Evolutionary conservation across 2,888 invertebrate genomes (phyloP).

Genomic region (Digitonthophagus gazella): DNA sequence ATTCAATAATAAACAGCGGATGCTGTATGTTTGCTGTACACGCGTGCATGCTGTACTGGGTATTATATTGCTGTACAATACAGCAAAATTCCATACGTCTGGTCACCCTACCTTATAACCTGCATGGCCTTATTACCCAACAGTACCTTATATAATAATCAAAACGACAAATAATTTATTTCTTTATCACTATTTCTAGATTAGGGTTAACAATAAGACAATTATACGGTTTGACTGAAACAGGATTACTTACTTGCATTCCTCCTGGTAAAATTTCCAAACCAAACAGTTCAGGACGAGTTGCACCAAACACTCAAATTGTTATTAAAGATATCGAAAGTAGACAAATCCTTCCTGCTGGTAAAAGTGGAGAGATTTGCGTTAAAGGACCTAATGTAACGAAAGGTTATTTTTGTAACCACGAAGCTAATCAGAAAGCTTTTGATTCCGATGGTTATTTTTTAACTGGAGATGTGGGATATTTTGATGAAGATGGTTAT

Average conservation of each 20-base stretch:
- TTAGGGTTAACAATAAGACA: slow-evolving; percentile 20
- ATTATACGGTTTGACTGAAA: slow-evolving; percentile 26
- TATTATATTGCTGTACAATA: too few species aligned
- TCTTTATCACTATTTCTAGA: slow-evolving; percentile 13
- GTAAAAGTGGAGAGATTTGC: slow-evolving; percentile 75
- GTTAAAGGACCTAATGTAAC: slow-evolving; percentile 64
- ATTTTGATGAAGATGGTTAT: slow-evolving; percentile 69
- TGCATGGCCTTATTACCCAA: too few species aligned
- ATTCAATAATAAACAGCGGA: too few species aligned
- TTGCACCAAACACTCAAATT: slow-evolving; percentile 59
- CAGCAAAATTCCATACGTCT: too few species aligned
- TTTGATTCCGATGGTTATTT: slow-evolving; percentile 73
- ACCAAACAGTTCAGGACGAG: slow-evolving; percentile 52
- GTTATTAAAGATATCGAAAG: slow-evolving; percentile 61
- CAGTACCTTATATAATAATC: too few species aligned
- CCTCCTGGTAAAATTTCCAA: slow-evolving; percentile 9
- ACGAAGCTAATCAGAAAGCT: slow-evolving; percentile 58
- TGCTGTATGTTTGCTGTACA: too few species aligned
- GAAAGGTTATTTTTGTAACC: slow-evolving; percentile 73
- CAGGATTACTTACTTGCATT: not conserved
- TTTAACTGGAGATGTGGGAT: slow-evolving; percentile 77
- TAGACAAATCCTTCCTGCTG: slow-evolving; percentile 58
- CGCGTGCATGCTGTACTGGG: too few species aligned
- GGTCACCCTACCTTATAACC: too few species aligned
- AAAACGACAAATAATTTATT: too few species aligned